Conservation (phyloP, 1,140 invertebrate species). For the Amyelois transitella region DNA sequence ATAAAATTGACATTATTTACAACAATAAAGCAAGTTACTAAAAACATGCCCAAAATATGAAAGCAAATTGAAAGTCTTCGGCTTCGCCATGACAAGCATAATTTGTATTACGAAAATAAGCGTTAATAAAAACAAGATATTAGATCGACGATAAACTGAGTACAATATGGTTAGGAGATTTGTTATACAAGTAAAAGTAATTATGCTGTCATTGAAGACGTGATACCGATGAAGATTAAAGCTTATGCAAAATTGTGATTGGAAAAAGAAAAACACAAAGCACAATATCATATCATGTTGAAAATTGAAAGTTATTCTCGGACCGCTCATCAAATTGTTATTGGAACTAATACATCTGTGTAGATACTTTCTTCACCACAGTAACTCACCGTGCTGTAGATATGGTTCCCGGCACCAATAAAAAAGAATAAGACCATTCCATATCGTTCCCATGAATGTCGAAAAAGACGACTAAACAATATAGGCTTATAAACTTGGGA, state of each 20-base stretch:
- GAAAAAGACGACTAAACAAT: too few species aligned
- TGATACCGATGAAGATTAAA: slow-evolving; percentile 13
- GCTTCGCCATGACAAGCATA: slow-evolving; percentile 15
- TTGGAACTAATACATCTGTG: too few species aligned
- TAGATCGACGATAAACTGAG: slow-evolving; percentile 11
- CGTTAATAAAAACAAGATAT: slow-evolving; percentile 9
- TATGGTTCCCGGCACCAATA: too few species aligned
- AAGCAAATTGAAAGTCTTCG: slow-evolving; percentile 23
- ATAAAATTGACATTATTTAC: background rate
- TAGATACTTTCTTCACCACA: too few species aligned
- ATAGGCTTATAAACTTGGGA: too few species aligned
- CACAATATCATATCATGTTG: too few species aligned
- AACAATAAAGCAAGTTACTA: slow-evolving; percentile 5
- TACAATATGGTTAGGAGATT: slow-evolving; percentile 15
- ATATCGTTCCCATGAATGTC: too few species aligned
- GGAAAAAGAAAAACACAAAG: too few species aligned
- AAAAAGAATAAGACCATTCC: too few species aligned
- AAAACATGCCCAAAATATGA: slow-evolving; percentile 16
- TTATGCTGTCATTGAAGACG: slow-evolving; percentile 16
- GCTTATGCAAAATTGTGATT: background rate
- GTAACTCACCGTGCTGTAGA: too few species aligned
- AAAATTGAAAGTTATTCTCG: too few species aligned
- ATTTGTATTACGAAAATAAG: slow-evolving; percentile 10
- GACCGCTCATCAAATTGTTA: too few species aligned
- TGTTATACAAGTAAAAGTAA: slow-evolving; percentile 20